phyloP scores from a whole-genome alignment of 1,140 invertebrate genomes.

The Penaeus vannamei region DNA sequence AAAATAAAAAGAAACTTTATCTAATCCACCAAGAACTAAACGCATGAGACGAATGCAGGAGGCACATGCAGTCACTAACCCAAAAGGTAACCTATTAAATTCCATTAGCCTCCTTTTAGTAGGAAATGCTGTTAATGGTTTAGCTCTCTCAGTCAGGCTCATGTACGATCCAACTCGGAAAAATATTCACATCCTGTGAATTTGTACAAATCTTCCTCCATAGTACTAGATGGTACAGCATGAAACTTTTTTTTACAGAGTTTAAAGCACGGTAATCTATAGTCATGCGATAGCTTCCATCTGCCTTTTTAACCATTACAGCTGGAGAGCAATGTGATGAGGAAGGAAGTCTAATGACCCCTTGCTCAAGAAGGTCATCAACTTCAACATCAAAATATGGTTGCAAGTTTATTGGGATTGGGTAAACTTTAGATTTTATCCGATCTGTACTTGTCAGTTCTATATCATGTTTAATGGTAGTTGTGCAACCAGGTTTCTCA shows the following conservation, averaged over 20 bases:
- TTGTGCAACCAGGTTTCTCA: conserved; percentile 1
- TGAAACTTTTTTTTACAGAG: not conserved
- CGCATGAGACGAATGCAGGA: conserved; percentile 20
- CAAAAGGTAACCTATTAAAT: conserved; percentile 20
- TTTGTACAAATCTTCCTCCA: conserved; percentile 30
- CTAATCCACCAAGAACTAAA: conserved; percentile 12
- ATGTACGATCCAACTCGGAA: not conserved
- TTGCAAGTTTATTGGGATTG: conserved; percentile 23
- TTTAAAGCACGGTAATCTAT: conserved; percentile 24
- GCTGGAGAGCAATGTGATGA: not conserved
- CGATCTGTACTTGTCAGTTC: not conserved
- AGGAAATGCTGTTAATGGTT: not conserved
- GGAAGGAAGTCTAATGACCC: not conserved
- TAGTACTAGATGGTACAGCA: not conserved
- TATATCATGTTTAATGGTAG: not conserved
- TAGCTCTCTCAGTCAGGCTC: conserved; percentile 10
- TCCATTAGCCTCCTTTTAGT: conserved; percentile 31
- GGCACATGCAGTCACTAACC: conserved; percentile 24
- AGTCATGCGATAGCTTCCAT: conserved; percentile 20
- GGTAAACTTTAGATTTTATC: conserved; percentile 14
- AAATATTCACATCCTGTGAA: not conserved
- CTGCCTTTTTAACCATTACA: conserved; percentile 6
- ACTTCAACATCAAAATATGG: conserved; percentile 8
- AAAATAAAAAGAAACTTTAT: conserved; percentile 21
- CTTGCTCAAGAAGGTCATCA: not conserved